A percentile compares a stretch with the other conserved stretches of the same genome.
These are phyloP conservation scores for Campoletis sonorensis DNA, from an alignment of 1,140 invertebrate genomes.

Conservation along the genomic window DNA sequence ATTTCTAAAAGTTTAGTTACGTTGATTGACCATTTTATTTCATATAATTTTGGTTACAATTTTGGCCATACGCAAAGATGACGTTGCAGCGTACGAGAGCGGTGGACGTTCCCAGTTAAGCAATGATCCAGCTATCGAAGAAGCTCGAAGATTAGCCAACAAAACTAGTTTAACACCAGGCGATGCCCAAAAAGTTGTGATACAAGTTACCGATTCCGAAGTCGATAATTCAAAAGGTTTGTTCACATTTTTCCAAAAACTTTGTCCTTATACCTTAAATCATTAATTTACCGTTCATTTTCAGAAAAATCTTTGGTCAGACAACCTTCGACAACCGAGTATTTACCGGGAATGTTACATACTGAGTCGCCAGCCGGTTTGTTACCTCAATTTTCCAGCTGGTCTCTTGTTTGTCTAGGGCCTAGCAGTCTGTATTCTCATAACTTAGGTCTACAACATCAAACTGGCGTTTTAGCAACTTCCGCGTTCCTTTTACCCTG, in stretches of 20 bases:
- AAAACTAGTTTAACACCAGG: conserved; percentile 71
- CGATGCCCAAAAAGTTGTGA: conserved; percentile 75
- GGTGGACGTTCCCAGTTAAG: conserved; percentile 66
- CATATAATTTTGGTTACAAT: conserved; percentile 21
- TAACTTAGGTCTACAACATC: conserved; percentile 87
- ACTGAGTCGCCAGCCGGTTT: conserved; percentile 85
- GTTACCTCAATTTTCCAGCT: conserved; percentile 93
- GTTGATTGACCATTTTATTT: conserved; percentile 18
- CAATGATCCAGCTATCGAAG: conserved; percentile 66
- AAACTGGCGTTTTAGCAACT: conserved; percentile 91
- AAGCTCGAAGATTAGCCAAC: conserved; percentile 67
- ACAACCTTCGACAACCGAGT: conserved; percentile 92
- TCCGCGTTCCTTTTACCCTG: conserved; percentile 96
- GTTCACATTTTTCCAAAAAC: neutral
- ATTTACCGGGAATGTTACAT: conserved; percentile 93
- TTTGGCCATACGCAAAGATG: conserved; percentile 58
- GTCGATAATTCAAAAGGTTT: conserved; percentile 71
- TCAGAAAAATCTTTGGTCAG: conserved; percentile 80
- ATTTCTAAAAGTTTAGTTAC: too few relatives aligned
- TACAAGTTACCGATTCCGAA: conserved; percentile 73
- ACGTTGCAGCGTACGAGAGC: conserved; percentile 70
- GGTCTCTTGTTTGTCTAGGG: conserved; percentile 94
- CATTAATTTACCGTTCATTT: neutral
- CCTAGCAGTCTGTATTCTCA: conserved; percentile 94
- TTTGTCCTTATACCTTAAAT: too few relatives aligned